phyloP scores from a whole-genome alignment of 2,797 vertebrate genomes.

The Diplodus puntazzo region DNA sequence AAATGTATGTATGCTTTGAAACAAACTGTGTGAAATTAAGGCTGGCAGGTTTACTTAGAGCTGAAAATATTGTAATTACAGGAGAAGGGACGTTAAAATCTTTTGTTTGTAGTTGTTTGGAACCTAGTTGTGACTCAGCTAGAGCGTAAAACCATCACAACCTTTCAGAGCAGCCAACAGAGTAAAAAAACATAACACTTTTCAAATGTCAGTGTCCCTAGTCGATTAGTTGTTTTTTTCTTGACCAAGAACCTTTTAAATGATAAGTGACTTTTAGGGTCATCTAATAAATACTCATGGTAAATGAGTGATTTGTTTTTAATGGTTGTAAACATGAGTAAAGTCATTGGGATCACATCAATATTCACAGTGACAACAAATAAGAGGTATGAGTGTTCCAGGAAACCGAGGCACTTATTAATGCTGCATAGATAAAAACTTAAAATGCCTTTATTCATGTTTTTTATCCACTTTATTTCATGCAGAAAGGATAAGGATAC shows the following conservation, averaged over 20 bases:
- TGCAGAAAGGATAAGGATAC: neutral
- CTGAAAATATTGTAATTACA: neutral
- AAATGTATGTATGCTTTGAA: neutral
- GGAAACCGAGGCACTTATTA: neutral
- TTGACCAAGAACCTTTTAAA: neutral
- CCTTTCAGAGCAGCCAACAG: neutral
- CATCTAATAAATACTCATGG: neutral
- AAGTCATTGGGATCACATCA: neutral
- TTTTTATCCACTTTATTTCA: slow-evolving; percentile 11
- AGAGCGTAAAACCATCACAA: neutral
- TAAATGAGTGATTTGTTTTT: neutral
- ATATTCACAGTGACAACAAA: neutral
- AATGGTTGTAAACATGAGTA: neutral
- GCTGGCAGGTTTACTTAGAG: neutral
- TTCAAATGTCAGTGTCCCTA: neutral
- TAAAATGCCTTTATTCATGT: neutral
- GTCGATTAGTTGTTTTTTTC: neutral
- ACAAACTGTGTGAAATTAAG: neutral
- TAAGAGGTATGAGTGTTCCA: neutral
- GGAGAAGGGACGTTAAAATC: neutral
- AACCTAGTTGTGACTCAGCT: neutral
- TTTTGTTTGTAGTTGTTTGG: neutral
- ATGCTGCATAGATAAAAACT: neutral
- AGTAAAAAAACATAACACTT: neutral
- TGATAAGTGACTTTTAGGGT: neutral